A percentile compares a stretch with the other conserved stretches of the same genome.
Conservation (phyloP, 2,888 invertebrate genomes). For the Aleiodes alternator region DNA sequence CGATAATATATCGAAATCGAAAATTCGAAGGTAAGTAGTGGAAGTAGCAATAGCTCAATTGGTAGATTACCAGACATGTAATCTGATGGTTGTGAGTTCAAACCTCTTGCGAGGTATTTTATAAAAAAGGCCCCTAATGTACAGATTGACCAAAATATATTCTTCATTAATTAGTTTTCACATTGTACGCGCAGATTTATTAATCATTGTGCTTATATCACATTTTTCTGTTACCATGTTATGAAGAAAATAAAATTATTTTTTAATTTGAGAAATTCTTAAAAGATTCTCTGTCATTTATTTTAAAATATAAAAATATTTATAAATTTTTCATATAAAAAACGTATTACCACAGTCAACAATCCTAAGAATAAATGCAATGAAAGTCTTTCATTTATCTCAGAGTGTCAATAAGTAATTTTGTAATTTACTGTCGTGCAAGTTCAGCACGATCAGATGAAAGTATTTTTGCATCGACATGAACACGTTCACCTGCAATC, state of each 20-base stretch:
- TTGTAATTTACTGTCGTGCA: slow-evolving; percentile 15
- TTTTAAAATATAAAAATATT: not conserved
- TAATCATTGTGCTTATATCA: too few species aligned
- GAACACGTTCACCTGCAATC: slow-evolving; percentile 92
- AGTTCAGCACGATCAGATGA: slow-evolving; percentile 7
- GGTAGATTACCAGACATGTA: too few species aligned
- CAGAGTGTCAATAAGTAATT: not conserved
- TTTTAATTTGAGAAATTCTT: not conserved
- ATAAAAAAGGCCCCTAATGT: too few species aligned
- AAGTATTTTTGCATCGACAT: slow-evolving; percentile 63
- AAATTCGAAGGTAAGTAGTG: too few species aligned
- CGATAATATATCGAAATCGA: too few species aligned
- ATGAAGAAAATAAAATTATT: slow-evolving; percentile 15
- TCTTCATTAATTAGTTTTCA: slow-evolving; percentile 3
- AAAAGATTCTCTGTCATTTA: not conserved
- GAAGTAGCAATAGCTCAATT: too few species aligned
- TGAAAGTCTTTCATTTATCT: not conserved
- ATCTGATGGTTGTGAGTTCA: too few species aligned
- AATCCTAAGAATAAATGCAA: not conserved
- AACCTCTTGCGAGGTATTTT: too few species aligned
- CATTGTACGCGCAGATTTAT: too few species aligned
- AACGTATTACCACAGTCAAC: not conserved
- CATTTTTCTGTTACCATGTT: not conserved
- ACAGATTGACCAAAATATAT: too few species aligned
- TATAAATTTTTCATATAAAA: too few species aligned